phyloP scores from a whole-genome alignment of 2,113 vertebrate species.

The Chauna torquata region DNA sequence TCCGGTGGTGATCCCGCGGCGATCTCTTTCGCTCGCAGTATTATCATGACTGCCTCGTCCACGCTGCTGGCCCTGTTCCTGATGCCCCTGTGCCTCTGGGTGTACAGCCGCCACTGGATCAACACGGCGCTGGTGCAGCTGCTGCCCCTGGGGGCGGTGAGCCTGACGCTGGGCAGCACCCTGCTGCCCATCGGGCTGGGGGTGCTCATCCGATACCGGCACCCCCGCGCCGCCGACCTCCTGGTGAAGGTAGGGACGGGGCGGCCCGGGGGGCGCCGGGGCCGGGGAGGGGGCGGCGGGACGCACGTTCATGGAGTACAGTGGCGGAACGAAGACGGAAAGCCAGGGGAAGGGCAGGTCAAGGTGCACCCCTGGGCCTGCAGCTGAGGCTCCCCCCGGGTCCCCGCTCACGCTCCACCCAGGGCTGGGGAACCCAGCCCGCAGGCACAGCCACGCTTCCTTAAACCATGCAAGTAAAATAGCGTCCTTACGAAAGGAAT shows the following conservation, averaged over 20 bases:
- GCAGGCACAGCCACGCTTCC: accelerated
- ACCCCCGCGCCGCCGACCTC: slow-evolving; percentile 85
- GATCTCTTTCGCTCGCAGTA: slow-evolving; percentile 72
- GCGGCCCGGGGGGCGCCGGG: neutral
- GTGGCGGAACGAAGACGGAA: neutral
- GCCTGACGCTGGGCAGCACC: slow-evolving; percentile 93
- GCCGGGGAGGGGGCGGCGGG: neutral
- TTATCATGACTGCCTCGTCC: slow-evolving; percentile 98
- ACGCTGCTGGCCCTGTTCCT: slow-evolving; percentile 91
- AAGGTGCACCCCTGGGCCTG: neutral
- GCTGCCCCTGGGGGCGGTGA: slow-evolving; percentile 91
- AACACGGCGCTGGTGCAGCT: slow-evolving; percentile 91
- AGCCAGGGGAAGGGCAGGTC: neutral
- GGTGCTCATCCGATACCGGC: slow-evolving; percentile 86
- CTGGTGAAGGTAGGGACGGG: slow-evolving; percentile 87
- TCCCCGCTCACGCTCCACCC: neutral
- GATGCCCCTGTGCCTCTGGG: slow-evolving; percentile 96
- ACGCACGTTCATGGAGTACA: no score
- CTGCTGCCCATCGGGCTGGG: slow-evolving; percentile 92
- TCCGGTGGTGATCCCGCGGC: no score
- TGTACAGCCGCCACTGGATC: slow-evolving; percentile 96
- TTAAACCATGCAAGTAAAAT: neutral
- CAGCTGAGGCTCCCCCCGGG: neutral
- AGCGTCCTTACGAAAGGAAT: neutral
- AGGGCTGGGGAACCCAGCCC: neutral